Evolutionary conservation across 2,888 invertebrate species (phyloP).

Genomic region (Bombyx huttoni): DNA sequence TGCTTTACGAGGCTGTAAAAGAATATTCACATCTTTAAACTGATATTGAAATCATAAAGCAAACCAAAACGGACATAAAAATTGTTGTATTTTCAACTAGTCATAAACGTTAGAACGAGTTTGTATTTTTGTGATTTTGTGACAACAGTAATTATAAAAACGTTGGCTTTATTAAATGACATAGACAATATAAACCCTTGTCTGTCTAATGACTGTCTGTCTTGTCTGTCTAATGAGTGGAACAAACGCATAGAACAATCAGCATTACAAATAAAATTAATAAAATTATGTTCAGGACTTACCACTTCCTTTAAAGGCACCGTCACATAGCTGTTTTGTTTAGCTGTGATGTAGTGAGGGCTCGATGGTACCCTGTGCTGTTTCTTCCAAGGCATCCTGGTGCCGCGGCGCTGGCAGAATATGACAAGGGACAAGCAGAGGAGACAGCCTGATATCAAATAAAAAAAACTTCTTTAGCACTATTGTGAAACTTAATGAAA

Average conservation of each 20-base stretch:
- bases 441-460: conserved; percentile 46
- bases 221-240: no score
- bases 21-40: conserved; percentile 4
- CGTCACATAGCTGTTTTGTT: conserved; percentile 87
- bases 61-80: neutral
- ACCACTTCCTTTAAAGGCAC: conserved; percentile 85
- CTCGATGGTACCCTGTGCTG: conserved; percentile 78
- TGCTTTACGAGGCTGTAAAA: conserved; percentile 54
- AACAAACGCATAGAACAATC: neutral
- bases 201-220: no score
- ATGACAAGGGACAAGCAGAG: conserved; percentile 58
- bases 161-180: no score
- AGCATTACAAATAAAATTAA: neutral
- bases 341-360: conserved; percentile 85
- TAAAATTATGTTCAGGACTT: conserved; percentile 13
- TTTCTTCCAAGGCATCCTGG: conserved; percentile 59
- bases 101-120: no score
- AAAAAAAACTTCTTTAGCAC: neutral
- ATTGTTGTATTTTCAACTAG: no score
- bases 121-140: no score
- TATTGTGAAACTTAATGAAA: neutral
- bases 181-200: no score
- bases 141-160: no score
- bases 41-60: neutral
- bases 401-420: conserved; percentile 55